Evolutionary conservation across 2,113 vertebrate genomes (phyloP).

Genomic region (Dipodomys ordii): DNA sequence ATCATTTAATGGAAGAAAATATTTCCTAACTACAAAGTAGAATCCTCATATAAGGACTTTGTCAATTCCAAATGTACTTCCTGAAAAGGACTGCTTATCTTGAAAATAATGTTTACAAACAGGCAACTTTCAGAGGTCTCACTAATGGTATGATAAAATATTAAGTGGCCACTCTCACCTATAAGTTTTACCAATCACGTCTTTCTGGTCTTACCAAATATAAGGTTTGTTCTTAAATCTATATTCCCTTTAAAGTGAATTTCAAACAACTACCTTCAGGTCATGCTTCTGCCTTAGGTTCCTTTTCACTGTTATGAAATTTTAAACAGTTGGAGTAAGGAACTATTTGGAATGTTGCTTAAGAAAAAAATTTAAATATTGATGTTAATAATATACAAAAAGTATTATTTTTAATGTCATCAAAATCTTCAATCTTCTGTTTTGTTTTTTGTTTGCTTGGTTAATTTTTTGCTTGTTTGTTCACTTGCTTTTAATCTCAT

Average conservation of each 20-base stretch:
- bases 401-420: background rate
- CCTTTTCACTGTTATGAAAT: background rate
- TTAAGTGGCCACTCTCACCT: constrained; percentile 42
- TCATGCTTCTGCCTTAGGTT: background rate
- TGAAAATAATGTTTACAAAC: constrained; percentile 47
- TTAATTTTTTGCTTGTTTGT: too few relatives aligned
- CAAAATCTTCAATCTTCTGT: background rate
- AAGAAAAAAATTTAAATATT: background rate
- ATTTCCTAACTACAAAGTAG: constrained; percentile 34
- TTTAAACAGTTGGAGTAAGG: background rate
- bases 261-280: constrained; percentile 50
- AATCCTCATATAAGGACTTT: background rate
- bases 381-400: background rate
- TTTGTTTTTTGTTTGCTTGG: too few relatives aligned
- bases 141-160: constrained; percentile 18
- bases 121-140: constrained; percentile 20
- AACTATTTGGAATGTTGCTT: background rate
- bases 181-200: constrained; percentile 26
- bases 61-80: background rate
- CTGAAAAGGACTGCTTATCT: background rate
- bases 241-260: constrained; percentile 56
- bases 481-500: background rate
- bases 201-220: constrained; percentile 57
- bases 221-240: constrained; percentile 62
- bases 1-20: constrained; percentile 21